phyloP scores from a whole-genome alignment of 2,888 invertebrate species.

The Chymomyza procnemis region DNA sequence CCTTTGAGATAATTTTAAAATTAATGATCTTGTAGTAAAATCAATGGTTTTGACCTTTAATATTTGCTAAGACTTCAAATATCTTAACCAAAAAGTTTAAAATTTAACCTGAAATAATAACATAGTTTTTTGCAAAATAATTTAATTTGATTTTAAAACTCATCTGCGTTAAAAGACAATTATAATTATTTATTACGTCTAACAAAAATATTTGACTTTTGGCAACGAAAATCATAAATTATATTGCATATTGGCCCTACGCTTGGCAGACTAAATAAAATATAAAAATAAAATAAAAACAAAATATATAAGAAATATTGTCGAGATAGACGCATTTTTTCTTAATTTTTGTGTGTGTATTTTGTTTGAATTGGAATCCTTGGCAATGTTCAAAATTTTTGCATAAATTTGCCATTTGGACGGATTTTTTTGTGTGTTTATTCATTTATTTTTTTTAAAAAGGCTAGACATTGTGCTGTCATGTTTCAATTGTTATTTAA shows the following conservation, averaged over 20 bases:
- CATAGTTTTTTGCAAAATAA: neutral
- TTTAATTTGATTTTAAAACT: constrained; percentile 9
- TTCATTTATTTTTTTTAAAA: constrained; percentile 12
- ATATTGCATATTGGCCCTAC: constrained; percentile 1
- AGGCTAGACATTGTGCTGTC: constrained; percentile 58
- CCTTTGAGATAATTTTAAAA: no score
- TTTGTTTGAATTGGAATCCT: constrained; percentile 57
- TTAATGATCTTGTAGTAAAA: no score
- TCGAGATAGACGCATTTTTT: neutral
- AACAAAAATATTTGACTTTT: constrained; percentile 52
- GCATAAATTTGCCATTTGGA: neutral
- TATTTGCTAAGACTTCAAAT: no score
- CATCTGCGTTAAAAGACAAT: constrained; percentile 31
- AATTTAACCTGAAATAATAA: no score
- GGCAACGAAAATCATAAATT: constrained; percentile 46
- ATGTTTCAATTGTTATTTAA: constrained; percentile 62
- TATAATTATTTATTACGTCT: constrained; percentile 43
- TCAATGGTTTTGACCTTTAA: no score
- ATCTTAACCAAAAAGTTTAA: no score
- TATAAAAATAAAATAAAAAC: constrained; percentile 32
- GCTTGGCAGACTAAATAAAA: constrained; percentile 27
- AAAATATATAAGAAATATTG: neutral
- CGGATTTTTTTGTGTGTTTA: neutral
- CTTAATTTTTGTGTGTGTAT: neutral
- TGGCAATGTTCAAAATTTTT: constrained; percentile 49